Evolutionary conservation across 2,113 vertebrate genomes (phyloP).

Genomic region (Thalassoma bifasciatum): DNA sequence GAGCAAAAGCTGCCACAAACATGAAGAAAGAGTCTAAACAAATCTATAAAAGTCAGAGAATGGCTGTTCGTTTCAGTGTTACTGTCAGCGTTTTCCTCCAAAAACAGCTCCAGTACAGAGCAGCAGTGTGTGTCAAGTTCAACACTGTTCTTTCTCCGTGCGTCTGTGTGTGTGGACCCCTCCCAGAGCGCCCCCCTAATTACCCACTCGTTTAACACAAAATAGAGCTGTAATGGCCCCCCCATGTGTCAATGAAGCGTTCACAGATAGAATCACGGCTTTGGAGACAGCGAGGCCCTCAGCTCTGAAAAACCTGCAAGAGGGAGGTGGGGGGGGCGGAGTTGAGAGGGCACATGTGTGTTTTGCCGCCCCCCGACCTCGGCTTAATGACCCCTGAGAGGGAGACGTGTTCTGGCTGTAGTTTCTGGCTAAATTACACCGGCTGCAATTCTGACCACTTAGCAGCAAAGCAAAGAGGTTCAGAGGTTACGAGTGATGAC

Average conservation of each 20-base stretch:
- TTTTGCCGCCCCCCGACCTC: slow-evolving; percentile 77
- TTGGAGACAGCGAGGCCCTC: slow-evolving; percentile 60
- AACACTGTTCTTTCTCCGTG: slow-evolving; percentile 64
- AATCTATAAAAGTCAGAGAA: slow-evolving; percentile 6
- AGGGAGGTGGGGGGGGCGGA: slow-evolving; percentile 16
- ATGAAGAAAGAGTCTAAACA: slow-evolving; percentile 1
- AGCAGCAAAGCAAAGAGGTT: slow-evolving; percentile 68
- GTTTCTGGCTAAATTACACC: slow-evolving; percentile 70
- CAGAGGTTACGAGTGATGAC: slow-evolving; percentile 70
- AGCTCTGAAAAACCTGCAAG: slow-evolving; percentile 28
- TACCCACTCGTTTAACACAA: slow-evolving; percentile 76
- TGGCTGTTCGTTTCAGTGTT: slow-evolving; percentile 1
- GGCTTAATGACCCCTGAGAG: slow-evolving; percentile 75
- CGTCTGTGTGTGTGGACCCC: slow-evolving; percentile 33
- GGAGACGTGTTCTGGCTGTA: slow-evolving; percentile 70
- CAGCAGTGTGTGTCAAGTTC: slow-evolving; percentile 54
- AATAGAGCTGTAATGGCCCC: slow-evolving; percentile 75
- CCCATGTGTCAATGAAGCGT: slow-evolving; percentile 72
- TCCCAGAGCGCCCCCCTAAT: slow-evolving; percentile 74
- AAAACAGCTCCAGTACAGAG: slow-evolving; percentile 44
- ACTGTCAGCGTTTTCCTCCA: slow-evolving; percentile 42
- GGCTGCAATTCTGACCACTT: slow-evolving; percentile 72
- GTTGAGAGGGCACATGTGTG: slow-evolving; percentile 76
- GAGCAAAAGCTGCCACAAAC: slow-evolving; percentile 20
- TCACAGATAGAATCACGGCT: slow-evolving; percentile 75